These are phyloP conservation scores for Silurus lanzhouensis DNA, from an alignment of 2,797 vertebrate species.

Conservation along the genomic window DNA sequence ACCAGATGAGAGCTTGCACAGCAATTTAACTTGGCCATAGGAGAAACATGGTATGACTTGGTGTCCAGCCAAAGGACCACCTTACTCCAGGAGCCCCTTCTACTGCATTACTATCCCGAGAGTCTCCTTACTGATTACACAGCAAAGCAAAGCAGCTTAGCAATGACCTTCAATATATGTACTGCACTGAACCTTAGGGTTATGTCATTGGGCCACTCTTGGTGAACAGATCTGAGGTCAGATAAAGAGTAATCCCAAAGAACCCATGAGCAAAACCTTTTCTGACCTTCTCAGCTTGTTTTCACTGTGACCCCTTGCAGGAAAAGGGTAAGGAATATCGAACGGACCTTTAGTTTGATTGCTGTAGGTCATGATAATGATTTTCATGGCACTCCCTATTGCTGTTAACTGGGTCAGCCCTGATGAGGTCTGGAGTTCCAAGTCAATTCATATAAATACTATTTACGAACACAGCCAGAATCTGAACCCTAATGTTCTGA, in stretches of 20 bases:
- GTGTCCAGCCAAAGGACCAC: neutral
- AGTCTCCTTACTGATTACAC: conserved; percentile 3
- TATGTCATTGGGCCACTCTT: neutral
- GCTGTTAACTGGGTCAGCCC: neutral
- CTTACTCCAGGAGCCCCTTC: neutral
- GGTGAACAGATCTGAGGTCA: neutral
- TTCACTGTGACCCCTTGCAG: neutral
- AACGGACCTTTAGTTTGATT: neutral
- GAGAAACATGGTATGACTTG: conserved; percentile 9
- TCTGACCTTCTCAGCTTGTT: neutral
- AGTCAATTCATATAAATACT: neutral
- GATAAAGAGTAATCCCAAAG: neutral
- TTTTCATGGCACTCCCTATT: neutral
- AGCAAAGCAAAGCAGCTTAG: conserved; percentile 5
- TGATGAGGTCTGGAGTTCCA: neutral
- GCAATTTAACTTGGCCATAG: neutral
- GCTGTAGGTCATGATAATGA: neutral
- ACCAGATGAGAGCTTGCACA: conserved; percentile 9
- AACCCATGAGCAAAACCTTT: neutral
- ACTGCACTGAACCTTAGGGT: neutral
- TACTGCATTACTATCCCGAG: neutral
- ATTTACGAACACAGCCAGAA: neutral
- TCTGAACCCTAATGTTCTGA: neutral
- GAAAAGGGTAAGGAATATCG: neutral
- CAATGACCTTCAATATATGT: neutral